Base-by-base conservation (phyloP, 2,113 vertebrate species). In the Pseudorectes ferrugineus region DNA sequence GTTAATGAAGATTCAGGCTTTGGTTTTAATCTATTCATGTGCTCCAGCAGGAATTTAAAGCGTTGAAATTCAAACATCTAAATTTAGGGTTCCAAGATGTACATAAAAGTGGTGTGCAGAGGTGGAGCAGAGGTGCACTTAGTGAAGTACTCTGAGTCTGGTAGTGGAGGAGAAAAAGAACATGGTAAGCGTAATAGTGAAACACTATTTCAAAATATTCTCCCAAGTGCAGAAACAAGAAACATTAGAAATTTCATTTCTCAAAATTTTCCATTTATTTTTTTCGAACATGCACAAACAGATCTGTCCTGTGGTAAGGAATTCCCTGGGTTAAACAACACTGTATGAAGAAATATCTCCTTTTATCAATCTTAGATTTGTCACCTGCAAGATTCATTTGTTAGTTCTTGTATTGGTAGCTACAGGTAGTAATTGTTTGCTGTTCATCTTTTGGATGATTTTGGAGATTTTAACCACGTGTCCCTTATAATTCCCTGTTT, bases 221-320 rank as follows among this genome's bases (percentile, higher is more conserved):
- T 71, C 3, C 67, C 26, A 12, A 83, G n/a, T 25, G 46, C 29
- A 55, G 48, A 42, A 83, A 42, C 7, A 67, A 75, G n/a, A 16
- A 73, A 17, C 52, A 62, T 35, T 61, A 54, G 12, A 54, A 35
- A 54, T 80, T 57, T 46, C 5, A 11, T 78, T 85, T 81, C 6
- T 24, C 28, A 49, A 72, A 61, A 1, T 14, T 83, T 82, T 65
- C 17, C 29, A 20, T 52, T 6, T 5, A 0, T 25, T 52, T 68
- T 33, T 59, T 63, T 48, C 22, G 1, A 70, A 45, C 7, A 11
- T 0, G 0, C 12, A 6, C 16, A 54, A 68, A 54, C 8, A 5
- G 10, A 24, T 79, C 31, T 73, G 17, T 31, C 10, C 29, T 22
- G 6, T 28, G 10, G 12, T 63, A 33, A 91, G 26, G 59, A 74